Base-by-base conservation (phyloP, 2,888 invertebrate genomes). In the Diogma glabrata region DNA sequence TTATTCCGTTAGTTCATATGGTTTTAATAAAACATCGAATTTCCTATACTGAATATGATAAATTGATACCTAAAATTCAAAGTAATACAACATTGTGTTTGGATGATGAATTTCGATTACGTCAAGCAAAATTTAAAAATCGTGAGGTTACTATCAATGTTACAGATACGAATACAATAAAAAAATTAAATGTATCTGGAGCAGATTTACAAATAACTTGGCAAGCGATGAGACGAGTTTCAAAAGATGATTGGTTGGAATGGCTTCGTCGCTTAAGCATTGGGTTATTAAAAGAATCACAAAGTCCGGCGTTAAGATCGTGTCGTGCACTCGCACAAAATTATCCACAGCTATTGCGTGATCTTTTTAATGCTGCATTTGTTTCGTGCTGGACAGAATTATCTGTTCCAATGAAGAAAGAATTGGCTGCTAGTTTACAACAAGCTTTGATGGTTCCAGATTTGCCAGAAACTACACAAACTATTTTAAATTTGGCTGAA, bases 301-400 rank as follows among this genome's bases (percentile, higher is more conserved):
- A 95, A 3, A 94, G 94, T 26, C 93, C 95, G 6, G 94, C 96
- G 0, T 71, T 99, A 20, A 77, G 93, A 56, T 93, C 96, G 2
- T 97, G 97, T 62, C 82, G 90, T 63, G 84, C 88, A 1, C 70
- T 96, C 16, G 93, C 94, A 0, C 94, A 96, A 70, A 89, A 90
- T 23, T 94, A 97, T 70, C 88, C 91, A 0, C 94, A 95, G 62
- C 73, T 99, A n/a, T 82, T 96, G 1, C 81, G 94, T 47, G 97
- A 99, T 65, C 71, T 99, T 23, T 99, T 99, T 68, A 97, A 99
- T 69, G 96, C 97, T 0, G 96, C 97, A 0, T 99, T 99, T 68
- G 94, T 99, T 8, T 96, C 96, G 1, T 96, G 97, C 65, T 99
- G 99, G 99, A 92, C 94, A 0, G 96, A 97, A 68, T 72, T 99